Evolutionary conservation across 2,113 vertebrate species (phyloP).

Genomic region (Verasper variegatus): DNA sequence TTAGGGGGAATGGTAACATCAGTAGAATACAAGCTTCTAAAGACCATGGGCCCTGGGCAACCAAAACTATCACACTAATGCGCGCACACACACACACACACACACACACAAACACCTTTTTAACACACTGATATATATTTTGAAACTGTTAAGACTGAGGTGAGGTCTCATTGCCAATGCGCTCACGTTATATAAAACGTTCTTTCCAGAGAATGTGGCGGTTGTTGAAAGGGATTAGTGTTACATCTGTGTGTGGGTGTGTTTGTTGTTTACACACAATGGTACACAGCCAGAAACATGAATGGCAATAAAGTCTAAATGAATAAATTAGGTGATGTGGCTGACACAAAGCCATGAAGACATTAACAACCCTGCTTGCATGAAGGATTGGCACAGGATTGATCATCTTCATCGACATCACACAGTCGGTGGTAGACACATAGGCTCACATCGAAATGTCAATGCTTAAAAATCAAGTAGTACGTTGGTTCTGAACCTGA

Average conservation of each 20-base stretch:
- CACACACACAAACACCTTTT: background rate
- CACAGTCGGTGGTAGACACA: too few species aligned
- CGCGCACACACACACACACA: background rate
- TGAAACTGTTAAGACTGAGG: constrained; percentile 3
- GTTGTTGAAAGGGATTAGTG: constrained; percentile 20
- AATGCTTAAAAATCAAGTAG: background rate
- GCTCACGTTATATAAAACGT: background rate
- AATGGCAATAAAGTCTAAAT: background rate
- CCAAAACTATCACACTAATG: background rate
- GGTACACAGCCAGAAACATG: constrained; percentile 14
- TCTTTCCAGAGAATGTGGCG: constrained; percentile 20
- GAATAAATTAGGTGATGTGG: constrained; percentile 43
- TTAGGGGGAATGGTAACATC: constrained; percentile 18
- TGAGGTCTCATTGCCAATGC: constrained; percentile 21
- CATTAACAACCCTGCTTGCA: background rate
- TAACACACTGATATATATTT: constrained; percentile 21
- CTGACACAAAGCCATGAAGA: constrained; percentile 13
- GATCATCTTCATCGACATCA: too few species aligned
- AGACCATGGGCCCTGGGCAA: constrained; percentile 3
- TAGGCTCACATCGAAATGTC: too few species aligned
- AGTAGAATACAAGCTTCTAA: constrained; percentile 19
- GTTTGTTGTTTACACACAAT: constrained; percentile 63
- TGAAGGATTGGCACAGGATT: background rate
- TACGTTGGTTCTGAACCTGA: too few species aligned
- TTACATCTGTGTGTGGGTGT: constrained; percentile 55